phyloP scores from a whole-genome alignment of 2,113 vertebrate genomes.

The Nesogale talazaci region DNA sequence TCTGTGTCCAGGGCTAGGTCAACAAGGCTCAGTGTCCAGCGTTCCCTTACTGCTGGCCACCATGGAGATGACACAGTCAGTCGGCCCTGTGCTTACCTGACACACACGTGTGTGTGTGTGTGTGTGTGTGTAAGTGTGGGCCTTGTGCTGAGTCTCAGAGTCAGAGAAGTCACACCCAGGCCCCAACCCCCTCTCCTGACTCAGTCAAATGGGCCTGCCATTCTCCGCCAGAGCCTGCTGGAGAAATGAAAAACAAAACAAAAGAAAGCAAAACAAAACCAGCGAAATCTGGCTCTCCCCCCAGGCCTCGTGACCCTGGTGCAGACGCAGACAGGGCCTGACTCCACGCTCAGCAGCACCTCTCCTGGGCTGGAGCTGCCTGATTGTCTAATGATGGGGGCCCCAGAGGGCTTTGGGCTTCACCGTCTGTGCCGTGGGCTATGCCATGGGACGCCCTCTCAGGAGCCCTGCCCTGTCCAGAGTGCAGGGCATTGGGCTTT shows the following conservation, averaged over 20 bases:
- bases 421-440: too few species aligned
- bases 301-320: background rate
- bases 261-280: background rate
- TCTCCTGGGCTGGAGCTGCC: background rate
- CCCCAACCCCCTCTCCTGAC: background rate
- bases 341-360: background rate
- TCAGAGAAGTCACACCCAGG: too few species aligned
- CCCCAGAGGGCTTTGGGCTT: too few species aligned
- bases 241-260: slow-evolving; percentile 12
- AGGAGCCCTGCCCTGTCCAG: background rate
- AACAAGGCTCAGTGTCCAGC: too few species aligned
- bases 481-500: background rate
- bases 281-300: background rate
- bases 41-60: too few species aligned
- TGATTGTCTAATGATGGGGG: too few species aligned
- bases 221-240: slow-evolving; percentile 10
- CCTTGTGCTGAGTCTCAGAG: too few species aligned
- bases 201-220: background rate
- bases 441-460: background rate
- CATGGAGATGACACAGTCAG: too few species aligned
- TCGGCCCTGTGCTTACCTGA: too few species aligned
- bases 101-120: too few species aligned
- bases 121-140: too few species aligned
- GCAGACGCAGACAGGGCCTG: background rate
- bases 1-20: too few species aligned